Evolutionary conservation across 1,140 invertebrate species (phyloP), one percentile per base, ranked within the genome.

Genomic region (Eumaeus atala): DNA sequence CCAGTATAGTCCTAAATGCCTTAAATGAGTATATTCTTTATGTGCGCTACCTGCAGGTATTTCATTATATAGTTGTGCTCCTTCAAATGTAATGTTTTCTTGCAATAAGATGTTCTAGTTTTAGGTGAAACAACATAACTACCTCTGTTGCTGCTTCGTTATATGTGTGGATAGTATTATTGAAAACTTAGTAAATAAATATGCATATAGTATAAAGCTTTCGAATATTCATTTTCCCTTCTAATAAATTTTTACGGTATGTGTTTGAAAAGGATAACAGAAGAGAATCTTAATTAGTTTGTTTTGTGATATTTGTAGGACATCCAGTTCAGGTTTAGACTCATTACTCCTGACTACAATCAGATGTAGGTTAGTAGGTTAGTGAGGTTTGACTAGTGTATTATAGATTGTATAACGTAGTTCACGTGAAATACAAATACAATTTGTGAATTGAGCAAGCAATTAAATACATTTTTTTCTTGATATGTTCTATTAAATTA

Each of bases 281-380:
- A 38, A 38, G 8, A 38, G 37, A 38, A 38, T 38, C 6, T 38
- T 38, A 38, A 38, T 38, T 38, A 38, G 1, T 38, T 38, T 38
- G 37, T 38, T 38, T 38, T 38, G 37, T 10, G 37, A 3, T 38
- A 9, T 38, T 38, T 38, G 37, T 3, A 38, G 10, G 8, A 38
- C 8, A 38, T 38, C 37, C 9, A 38, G 37, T 38, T 38, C 9
- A n/a, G 37, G 3, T 38, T 38, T 38, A 3, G 37, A 4, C 1
- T 3, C 37, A 38, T 9, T 38, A 3, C 37, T 9, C 37, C 37
- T 4, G 1, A 38, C 37, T 38, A 4, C 37, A 9, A 38, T 38
- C 3, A 38, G 37, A 38, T 38, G 9, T 12, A n/a, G n/a, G n/a
- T n/a, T n/a, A n/a, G n/a, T n/a, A n/a, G n/a, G 37, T 38, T 4